A percentile compares a stretch with the other conserved stretches of the same genome.
Evolutionary conservation across 2,797 vertebrate species (phyloP).

Genomic region (Ptychobarbus kaznakovi): DNA sequence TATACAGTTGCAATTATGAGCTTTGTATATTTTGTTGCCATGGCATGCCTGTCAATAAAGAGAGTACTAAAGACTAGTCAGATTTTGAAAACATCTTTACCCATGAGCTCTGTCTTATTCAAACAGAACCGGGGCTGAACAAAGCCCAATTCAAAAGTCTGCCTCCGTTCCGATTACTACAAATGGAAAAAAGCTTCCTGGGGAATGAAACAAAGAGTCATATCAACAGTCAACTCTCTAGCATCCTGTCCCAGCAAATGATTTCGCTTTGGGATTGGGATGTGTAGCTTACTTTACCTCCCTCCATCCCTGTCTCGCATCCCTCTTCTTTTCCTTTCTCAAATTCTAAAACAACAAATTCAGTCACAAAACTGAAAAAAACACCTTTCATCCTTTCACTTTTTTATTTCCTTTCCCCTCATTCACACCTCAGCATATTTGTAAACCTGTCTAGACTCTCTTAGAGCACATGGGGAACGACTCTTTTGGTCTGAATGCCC

Average conservation of each 20-base stretch:
- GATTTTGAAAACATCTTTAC: conserved; percentile 70
- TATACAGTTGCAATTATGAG: conserved; percentile 26
- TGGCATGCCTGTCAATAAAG: neutral
- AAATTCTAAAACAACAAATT: neutral
- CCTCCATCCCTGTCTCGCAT: neutral
- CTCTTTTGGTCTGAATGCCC: conserved; percentile 9
- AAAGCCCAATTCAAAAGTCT: conserved; percentile 74
- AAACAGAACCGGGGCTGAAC: conserved; percentile 76
- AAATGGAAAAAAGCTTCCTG: conserved; percentile 75
- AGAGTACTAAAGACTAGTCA: neutral
- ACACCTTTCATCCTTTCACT: neutral
- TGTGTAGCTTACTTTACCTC: conserved; percentile 1
- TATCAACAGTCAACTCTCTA: conserved; percentile 24
- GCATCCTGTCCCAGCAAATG: conserved; percentile 46
- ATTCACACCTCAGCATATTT: neutral
- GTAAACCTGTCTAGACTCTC: conserved; percentile 16
- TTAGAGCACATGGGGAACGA: neutral
- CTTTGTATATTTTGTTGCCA: conserved; percentile 35
- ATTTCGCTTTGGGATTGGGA: neutral
- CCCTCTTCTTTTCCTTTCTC: neutral
- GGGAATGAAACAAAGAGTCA: conserved; percentile 55
- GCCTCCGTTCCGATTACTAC: conserved; percentile 61
- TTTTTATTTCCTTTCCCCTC: neutral
- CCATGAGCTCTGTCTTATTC: conserved; percentile 72
- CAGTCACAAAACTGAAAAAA: neutral